Evolutionary conservation across 2,888 invertebrate genomes (phyloP), one percentile per base, ranked within the genome.

Genomic region (Stenchaetothrips biformis): DNA sequence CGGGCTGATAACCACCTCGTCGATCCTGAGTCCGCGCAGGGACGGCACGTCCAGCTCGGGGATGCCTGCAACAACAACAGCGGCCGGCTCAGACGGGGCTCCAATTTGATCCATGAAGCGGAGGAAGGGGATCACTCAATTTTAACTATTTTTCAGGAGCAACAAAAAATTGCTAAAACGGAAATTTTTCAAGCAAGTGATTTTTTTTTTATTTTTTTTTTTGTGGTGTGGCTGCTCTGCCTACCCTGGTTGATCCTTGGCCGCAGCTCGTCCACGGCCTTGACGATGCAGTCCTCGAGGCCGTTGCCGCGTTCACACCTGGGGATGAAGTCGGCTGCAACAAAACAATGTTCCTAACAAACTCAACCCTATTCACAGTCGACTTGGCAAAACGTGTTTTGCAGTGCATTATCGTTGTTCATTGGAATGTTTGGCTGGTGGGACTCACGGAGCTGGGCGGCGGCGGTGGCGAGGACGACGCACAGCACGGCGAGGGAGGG

Each of bases 21-120:
- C 81, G 74, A 85, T 82, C 27, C 81, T 79, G 49, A 85, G 79
- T 0, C 85, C 85, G 78, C 85, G 85, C 80, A 85, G 82, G 9
- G 84, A 81, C 0, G 84, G 84, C 27, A 85, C 81, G 59, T 83
- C 82, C 25, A 85, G 79, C 82, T 85, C 85, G 0, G 84, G 83
- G 77, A 85, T 84, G 8, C 85, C 85, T 82, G 82, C 13, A 80
- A 67, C 53, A 7, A 13, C 0, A 16, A 59, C 59, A 59, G 13
- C 11, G 13, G n/a, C n/a, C n/a, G n/a, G n/a, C n/a, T n/a, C n/a
- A n/a, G n/a, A n/a, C n/a, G n/a, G n/a, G n/a, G n/a, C n/a, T n/a
- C n/a, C n/a, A n/a, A n/a, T n/a, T n/a, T n/a, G n/a, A n/a, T n/a
- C n/a, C n/a, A n/a, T n/a, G n/a, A n/a, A n/a, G n/a, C n/a, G n/a